Evolutionary conservation across 2,888 invertebrate genomes (phyloP).

Genomic region (Netelia inedita): DNA sequence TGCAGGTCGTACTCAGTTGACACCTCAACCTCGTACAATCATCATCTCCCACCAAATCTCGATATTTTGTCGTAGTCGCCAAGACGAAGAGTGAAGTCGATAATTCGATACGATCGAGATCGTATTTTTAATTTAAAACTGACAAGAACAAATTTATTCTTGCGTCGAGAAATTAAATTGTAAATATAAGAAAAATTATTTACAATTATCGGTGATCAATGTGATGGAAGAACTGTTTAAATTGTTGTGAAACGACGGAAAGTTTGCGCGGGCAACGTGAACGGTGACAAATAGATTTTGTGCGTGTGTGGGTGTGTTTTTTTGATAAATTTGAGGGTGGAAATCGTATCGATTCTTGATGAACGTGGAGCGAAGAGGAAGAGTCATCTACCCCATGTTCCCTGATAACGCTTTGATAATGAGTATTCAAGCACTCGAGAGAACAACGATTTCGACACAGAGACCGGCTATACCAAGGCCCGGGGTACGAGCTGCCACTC

Average conservation of each 20-base stretch:
- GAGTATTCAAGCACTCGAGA: conserved; percentile 72
- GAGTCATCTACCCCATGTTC: conserved; percentile 73
- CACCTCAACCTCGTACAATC: conserved; percentile 67
- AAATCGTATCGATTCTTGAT: conserved; percentile 43
- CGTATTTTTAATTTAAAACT: background rate
- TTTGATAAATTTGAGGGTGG: background rate
- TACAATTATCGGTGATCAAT: background rate
- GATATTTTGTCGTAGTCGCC: background rate
- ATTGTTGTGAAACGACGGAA: background rate
- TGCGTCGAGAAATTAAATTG: too few species aligned
- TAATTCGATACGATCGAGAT: background rate
- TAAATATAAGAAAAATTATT: background rate
- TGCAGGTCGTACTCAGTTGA: conserved; percentile 76
- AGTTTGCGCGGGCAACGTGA: conserved; percentile 10
- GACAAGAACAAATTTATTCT: too few species aligned
- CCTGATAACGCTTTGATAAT: conserved; percentile 71
- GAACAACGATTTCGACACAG: conserved; percentile 51
- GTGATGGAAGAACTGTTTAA: background rate
- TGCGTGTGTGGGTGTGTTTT: background rate
- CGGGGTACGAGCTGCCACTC: conserved; percentile 76
- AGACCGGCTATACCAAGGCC: conserved; percentile 51
- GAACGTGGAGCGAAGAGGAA: conserved; percentile 67
- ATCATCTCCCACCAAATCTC: conserved; percentile 46
- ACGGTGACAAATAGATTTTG: background rate
- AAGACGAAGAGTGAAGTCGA: background rate